Evolutionary conservation across 2,888 invertebrate species (phyloP), one percentile per base, ranked within the genome.

Genomic region (Ypsolopha sequella): DNA sequence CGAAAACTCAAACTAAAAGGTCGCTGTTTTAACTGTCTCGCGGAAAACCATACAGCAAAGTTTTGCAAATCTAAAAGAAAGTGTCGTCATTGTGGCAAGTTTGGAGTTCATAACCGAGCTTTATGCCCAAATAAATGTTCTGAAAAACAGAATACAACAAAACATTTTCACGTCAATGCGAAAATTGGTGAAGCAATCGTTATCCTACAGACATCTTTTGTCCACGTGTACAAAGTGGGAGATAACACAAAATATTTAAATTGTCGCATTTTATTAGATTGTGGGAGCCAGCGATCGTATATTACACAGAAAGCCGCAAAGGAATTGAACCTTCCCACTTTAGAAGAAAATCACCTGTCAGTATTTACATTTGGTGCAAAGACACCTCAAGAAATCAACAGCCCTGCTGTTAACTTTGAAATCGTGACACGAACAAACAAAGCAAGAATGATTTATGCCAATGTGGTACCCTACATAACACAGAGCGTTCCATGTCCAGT

Each of bases 341-440:
- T 10, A 9, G 48, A 48, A 38, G 24, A 36, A 13, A 24, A 52
- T n/a, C 1, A n/a, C 1, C 36, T 53, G 1, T 44, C 36, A 4
- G 48, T 55, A 11, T 52, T 43, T 45, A 48, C 48, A 3, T 48
- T 48, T 13, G 48, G 38, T 2, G 6, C 38, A 6, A 39, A 36
- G 6, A 3, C 0, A 38, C 48, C 48, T 2, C 13, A 48, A 14
- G 14, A 48, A 14, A 6, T 48, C 6, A 39, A 48, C 1, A 38
- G 38, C 24, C 38, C 48, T 1, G 1, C 38, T 1, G 48, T 48
- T 6, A 39, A 14, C 0, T 9, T 48, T 0, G 6, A 48, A 9
- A 38, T 48, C 1, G 24, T 6, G 14, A 14, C 38, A 6, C 0
- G n/a, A 9, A 38, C 48, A 0, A 48, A 48, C 2, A 38, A 48